Evolutionary conservation across 2,888 invertebrate species (phyloP).

Genomic region (Epirrhoe tristata): DNA sequence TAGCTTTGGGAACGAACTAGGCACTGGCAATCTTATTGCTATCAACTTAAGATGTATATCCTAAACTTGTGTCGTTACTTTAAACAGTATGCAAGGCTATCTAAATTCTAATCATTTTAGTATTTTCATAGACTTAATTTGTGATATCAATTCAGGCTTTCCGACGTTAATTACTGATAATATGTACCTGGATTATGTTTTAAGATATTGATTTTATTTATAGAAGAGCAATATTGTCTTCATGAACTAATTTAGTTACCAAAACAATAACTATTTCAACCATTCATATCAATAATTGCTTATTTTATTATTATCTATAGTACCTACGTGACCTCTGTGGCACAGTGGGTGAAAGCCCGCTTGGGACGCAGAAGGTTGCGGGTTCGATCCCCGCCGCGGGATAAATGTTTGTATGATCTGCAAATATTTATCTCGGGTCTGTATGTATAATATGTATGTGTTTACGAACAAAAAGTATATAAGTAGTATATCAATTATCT

Average conservation of each 20-base stretch:
- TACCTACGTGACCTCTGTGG: background rate
- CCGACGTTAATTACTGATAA: constrained; percentile 14
- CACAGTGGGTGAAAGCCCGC: too few species aligned
- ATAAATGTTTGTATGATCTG: too few species aligned
- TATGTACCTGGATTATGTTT: constrained; percentile 11
- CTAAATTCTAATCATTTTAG: constrained; percentile 43
- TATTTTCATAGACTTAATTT: constrained; percentile 15
- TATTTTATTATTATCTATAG: background rate
- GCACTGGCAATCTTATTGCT: constrained; percentile 14
- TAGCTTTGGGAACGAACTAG: constrained; percentile 11
- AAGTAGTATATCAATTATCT: too few species aligned
- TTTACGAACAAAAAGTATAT: too few species aligned
- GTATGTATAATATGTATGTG: too few species aligned
- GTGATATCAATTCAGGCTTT: constrained; percentile 7
- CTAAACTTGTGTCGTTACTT: constrained; percentile 11
- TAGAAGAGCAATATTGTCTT: background rate
- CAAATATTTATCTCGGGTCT: too few species aligned
- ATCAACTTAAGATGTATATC: constrained; percentile 18
- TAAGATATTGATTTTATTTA: background rate
- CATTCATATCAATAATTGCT: background rate
- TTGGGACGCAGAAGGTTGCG: too few species aligned
- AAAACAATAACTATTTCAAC: too few species aligned
- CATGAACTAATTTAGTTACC: background rate
- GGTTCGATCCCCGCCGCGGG: too few species aligned
- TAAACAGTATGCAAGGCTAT: constrained; percentile 27